Conservation (phyloP, 2,797 vertebrate species). For the Merluccius polli region DNA sequence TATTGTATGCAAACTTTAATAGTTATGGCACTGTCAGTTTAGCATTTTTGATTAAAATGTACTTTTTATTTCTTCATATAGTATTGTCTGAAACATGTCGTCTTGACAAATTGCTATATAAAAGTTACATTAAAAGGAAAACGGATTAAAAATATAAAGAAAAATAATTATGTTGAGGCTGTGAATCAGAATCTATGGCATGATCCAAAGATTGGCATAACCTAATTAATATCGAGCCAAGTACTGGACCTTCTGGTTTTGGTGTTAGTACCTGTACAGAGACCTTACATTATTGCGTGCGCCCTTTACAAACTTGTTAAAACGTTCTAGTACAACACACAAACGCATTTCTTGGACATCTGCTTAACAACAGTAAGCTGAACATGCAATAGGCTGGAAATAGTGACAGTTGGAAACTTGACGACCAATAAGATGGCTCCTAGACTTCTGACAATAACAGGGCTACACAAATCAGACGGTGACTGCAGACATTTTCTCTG, state of each 20-base stretch:
- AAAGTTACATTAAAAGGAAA: background rate
- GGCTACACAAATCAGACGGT: background rate
- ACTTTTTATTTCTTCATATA: background rate
- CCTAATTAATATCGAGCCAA: background rate
- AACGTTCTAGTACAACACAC: background rate
- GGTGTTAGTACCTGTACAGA: background rate
- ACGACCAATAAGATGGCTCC: background rate
- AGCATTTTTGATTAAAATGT: background rate
- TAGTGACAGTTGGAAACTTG: background rate
- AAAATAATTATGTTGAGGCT: background rate
- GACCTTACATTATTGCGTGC: background rate
- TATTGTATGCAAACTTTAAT: background rate
- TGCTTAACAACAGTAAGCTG: background rate
- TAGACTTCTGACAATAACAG: background rate
- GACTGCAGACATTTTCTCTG: background rate
- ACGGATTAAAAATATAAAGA: background rate
- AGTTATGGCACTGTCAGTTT: background rate
- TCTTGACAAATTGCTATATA: background rate
- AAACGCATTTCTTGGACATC: background rate
- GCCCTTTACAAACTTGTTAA: background rate
- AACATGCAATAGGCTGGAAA: background rate
- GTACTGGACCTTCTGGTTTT: background rate
- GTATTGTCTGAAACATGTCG: background rate
- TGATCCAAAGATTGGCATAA: background rate
- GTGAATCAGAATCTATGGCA: background rate